Percentiles rank a stretch among this genome's conserved stretches.
phyloP scores from a whole-genome alignment of 2,113 vertebrate genomes.

The Pachyramphus minor region DNA sequence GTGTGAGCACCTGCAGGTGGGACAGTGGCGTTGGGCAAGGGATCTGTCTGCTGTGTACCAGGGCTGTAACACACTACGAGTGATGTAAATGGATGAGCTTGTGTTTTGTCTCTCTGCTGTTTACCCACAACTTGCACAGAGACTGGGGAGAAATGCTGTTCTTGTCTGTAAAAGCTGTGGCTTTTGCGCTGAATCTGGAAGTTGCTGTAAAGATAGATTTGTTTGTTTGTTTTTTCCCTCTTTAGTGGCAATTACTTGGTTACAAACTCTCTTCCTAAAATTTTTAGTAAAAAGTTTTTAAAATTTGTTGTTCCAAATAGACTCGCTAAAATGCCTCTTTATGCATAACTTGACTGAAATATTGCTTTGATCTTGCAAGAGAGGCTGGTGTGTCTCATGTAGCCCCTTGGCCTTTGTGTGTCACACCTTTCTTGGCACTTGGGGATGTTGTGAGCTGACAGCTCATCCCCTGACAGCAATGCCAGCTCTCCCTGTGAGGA shows the following conservation, averaged over 20 bases:
- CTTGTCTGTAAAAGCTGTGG: neutral
- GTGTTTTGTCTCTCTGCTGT: neutral
- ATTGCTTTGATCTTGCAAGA: neutral
- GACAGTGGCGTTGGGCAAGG: accelerated
- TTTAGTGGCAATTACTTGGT: neutral
- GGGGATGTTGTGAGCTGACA: neutral
- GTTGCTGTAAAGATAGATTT: neutral
- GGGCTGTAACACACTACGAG: neutral
- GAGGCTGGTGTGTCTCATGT: neutral
- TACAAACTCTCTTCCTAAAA: neutral
- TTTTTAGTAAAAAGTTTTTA: neutral
- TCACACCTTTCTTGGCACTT: neutral
- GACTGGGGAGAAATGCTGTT: neutral
- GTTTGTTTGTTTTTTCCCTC: neutral
- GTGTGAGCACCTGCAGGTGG: neutral
- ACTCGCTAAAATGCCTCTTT: neutral
- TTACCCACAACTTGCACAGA: neutral
- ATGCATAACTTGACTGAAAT: neutral
- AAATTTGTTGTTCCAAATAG: neutral
- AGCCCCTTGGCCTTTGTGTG: neutral
- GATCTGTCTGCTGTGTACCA: too few relatives aligned
- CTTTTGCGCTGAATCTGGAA: accelerated
- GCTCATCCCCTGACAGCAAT: accelerated
- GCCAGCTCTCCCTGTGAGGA: neutral
- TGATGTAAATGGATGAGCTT: neutral